A percentile compares a stretch with the other conserved stretches of the same genome.
Conservation (phyloP, 2,113 vertebrate genomes). For the Motacilla tschutschensis region DNA sequence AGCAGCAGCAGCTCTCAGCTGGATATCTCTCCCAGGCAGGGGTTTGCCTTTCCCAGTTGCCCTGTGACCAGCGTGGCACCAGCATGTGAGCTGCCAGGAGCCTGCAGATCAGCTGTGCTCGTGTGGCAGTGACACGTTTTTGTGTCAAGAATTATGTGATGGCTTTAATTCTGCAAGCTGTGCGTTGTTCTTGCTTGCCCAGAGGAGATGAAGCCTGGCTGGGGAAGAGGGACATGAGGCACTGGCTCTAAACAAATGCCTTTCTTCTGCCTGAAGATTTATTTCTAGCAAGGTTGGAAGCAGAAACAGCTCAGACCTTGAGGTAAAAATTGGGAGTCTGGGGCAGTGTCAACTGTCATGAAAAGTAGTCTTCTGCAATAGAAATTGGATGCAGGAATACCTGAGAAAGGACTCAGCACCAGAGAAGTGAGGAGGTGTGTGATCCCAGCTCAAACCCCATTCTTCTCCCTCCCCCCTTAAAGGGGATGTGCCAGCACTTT, state of each 20-base stretch:
- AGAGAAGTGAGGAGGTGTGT: background rate
- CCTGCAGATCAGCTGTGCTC: accelerated
- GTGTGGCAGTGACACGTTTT: background rate
- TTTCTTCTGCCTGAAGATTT: background rate
- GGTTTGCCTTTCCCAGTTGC: background rate
- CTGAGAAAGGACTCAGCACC: background rate
- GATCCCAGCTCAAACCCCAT: background rate
- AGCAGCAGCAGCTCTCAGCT: background rate
- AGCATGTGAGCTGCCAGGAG: background rate
- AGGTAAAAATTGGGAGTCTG: background rate
- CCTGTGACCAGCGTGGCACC: background rate
- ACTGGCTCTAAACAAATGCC: background rate
- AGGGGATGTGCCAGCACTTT: background rate
- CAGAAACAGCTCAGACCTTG: background rate
- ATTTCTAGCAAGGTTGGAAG: background rate
- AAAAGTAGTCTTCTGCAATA: background rate
- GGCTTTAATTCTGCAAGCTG: background rate
- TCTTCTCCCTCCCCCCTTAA: background rate
- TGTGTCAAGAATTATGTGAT: background rate
- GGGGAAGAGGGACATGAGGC: background rate
- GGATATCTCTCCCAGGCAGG: background rate
- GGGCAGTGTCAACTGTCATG: background rate
- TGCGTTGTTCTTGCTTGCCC: background rate
- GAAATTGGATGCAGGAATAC: background rate
- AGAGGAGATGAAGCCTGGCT: background rate